These are phyloP conservation scores for Pectinophora gossypiella DNA, from an alignment of 1,140 invertebrate species.

Conservation along the genomic window DNA sequence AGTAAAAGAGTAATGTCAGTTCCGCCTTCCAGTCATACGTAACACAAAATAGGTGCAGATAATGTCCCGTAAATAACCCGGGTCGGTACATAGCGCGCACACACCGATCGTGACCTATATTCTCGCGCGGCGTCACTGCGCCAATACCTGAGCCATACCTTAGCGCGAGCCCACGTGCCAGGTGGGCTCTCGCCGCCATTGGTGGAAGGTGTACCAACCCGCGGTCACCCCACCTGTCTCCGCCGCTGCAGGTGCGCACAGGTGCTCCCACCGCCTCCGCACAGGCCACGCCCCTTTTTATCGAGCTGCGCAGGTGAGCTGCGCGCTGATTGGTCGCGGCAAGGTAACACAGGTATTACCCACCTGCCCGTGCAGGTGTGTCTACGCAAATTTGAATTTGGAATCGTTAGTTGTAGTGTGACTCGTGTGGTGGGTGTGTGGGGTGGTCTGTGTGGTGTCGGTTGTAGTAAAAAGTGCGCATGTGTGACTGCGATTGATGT, in stretches of 20 bases:
- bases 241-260: slow-evolving; percentile 42
- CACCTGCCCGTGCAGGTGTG: slow-evolving; percentile 32
- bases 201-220: slow-evolving; percentile 38
- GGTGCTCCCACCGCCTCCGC: slow-evolving; percentile 35
- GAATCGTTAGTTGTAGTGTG: slow-evolving; percentile 5
- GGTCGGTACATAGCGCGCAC: slow-evolving; percentile 10
- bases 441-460: slow-evolving; percentile 2
- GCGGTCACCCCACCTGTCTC: slow-evolving; percentile 23
- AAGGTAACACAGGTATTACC: slow-evolving; percentile 41
- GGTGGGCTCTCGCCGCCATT: slow-evolving; percentile 17
- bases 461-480: slow-evolving; percentile 50
- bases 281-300: slow-evolving; percentile 54
- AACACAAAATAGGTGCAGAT: not conserved
- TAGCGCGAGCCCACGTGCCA: slow-evolving; percentile 21
- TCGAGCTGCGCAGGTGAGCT: slow-evolving; percentile 69
- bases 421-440: slow-evolving; percentile 16
- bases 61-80: slow-evolving; percentile 7
- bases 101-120: slow-evolving; percentile 25
- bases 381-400: not conserved
- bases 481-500: slow-evolving; percentile 70
- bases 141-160: slow-evolving; percentile 42
- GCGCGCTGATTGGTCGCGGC: slow-evolving; percentile 62
- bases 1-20: too few species aligned
- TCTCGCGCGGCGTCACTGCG: slow-evolving; percentile 27
- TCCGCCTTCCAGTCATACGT: not conserved